Percentiles rank a stretch among this genome's conserved stretches.
Conservation (phyloP, 2,888 invertebrate species). For the Drosophila koepferae region DNA sequence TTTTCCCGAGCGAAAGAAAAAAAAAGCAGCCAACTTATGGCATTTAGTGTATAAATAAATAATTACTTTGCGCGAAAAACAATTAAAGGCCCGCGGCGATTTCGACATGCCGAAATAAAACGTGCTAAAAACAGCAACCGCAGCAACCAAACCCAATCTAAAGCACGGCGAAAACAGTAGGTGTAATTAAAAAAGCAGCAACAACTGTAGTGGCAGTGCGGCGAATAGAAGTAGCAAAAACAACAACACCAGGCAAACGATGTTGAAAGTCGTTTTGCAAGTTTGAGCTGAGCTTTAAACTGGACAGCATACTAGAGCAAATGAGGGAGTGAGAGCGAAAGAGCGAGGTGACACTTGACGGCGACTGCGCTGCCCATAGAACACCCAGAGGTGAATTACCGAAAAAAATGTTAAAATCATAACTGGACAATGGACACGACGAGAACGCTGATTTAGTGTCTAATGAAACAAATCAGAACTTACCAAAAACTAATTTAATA, state of each 20-base stretch:
- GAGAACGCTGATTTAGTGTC: slow-evolving; percentile 12
- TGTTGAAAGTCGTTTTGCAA: slow-evolving; percentile 84
- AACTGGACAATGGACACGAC: slow-evolving; percentile 1
- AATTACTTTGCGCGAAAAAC: slow-evolving; percentile 35
- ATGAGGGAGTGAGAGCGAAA: slow-evolving; percentile 8
- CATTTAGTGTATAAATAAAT: slow-evolving; percentile 50
- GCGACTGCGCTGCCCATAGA: slow-evolving; percentile 28
- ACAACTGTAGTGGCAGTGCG: slow-evolving; percentile 24
- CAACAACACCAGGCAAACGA: slow-evolving; percentile 55
- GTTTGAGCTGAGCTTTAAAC: slow-evolving; percentile 65
- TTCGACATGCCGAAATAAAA: slow-evolving; percentile 59
- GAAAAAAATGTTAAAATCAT: slow-evolving; percentile 3
- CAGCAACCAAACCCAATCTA: slow-evolving; percentile 37
- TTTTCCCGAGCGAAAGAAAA: slow-evolving; percentile 9
- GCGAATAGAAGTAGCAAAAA: slow-evolving; percentile 27
- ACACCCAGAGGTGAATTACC: slow-evolving; percentile 22
- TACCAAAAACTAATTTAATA: slow-evolving; percentile 35
- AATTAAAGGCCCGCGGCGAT: slow-evolving; percentile 25
- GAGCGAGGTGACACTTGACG: slow-evolving; percentile 5
- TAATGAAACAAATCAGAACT: slow-evolving; percentile 38
- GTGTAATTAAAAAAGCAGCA: slow-evolving; percentile 62
- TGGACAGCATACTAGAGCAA: slow-evolving; percentile 29
- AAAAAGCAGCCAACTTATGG: slow-evolving; percentile 26
- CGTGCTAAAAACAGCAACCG: slow-evolving; percentile 39
- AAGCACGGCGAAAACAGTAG: slow-evolving; percentile 55